Base-by-base conservation (phyloP, 2,113 vertebrate genomes). In the Gymnogyps californianus region DNA sequence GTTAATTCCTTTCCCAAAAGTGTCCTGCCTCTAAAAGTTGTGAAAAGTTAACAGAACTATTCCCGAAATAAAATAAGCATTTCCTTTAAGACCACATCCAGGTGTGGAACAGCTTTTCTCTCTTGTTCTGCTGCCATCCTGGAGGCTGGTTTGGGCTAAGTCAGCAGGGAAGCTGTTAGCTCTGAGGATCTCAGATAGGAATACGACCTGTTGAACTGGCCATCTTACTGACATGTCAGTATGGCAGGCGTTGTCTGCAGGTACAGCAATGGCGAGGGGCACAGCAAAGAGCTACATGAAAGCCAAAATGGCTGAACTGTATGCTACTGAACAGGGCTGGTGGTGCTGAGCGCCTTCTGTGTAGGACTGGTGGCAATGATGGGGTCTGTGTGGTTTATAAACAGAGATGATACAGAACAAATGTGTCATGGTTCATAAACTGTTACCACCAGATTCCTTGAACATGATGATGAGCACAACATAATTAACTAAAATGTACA, bases 191-290 rank as follows among this genome's bases (percentile, higher is more conserved):
- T 85, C 17, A 1, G 40, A 11, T 52, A 69, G 58, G 54, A 61
- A 34, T 28, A 38, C 34, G 61, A 64, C 28, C 19, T 75, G 13
- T 32, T 16, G 29, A 79, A 25, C 13, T 65, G 36, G 8, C 81
- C 8, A 19, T 42, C 21, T 86, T 74, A 46, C 0, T 42, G 77
- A 21, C 2, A 3, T 65, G 18, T 64, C 11, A 20, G 40, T n/a
- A 20, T 2, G 8, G 32, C 40, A 22, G 77, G 32, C 0, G 0
- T 31, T n/a, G 44, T 77, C 76, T 81, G n/a, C 54, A n/a, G 83
- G 57, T 62, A n/a, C n/a, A 14, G 61, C 5, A 21, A 2, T 25
- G 71, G 32, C 0, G 0, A 44, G 38, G 7, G 44, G 38, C 55
- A 16, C 64, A 57, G 36, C 51, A 19, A 11, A 86, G 62, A 67